phyloP scores from a whole-genome alignment of 1,140 invertebrate genomes.

The Anoplolepis gracilipes region DNA sequence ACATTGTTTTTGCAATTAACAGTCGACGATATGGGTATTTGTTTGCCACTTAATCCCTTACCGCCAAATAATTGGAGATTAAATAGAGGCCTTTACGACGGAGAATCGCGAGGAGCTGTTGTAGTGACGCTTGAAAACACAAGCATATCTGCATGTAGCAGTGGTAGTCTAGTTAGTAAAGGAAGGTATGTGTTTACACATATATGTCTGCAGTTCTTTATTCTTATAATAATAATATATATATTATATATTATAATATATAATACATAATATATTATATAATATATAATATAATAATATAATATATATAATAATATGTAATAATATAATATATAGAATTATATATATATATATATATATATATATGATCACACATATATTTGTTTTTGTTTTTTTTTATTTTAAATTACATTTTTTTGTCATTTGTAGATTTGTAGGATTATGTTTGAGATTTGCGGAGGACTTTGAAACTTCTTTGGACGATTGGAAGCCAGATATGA shows the following conservation, averaged over 20 bases:
- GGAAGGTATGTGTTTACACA: conserved; percentile 82
- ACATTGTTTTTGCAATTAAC: conserved; percentile 97
- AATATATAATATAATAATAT: no score
- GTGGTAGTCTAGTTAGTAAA: conserved; percentile 92
- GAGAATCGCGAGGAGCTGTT: conserved; percentile 94
- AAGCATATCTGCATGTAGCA: conserved; percentile 94
- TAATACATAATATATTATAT: no score
- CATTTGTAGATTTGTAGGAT: conserved; percentile 90
- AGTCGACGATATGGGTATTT: conserved; percentile 98
- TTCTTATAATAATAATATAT: no score
- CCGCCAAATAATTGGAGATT: conserved; percentile 89
- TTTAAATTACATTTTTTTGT: conserved; percentile 32
- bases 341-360: background rate
- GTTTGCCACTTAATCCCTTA: conserved; percentile 95
- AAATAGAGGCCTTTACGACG: conserved; percentile 89
- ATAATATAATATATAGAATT: no score
- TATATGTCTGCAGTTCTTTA: background rate
- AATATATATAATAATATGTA: no score
- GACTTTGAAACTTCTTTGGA: conserved; percentile 98
- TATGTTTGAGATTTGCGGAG: conserved; percentile 97
- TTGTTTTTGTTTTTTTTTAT: background rate
- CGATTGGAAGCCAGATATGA: conserved; percentile 98
- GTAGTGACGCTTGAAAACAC: conserved; percentile 98
- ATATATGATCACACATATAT: no score
- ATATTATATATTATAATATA: no score